Evolutionary conservation across 2,888 invertebrate species (phyloP), one percentile per base, ranked within the genome.

Genomic region (Cheilosia scutellata): DNA sequence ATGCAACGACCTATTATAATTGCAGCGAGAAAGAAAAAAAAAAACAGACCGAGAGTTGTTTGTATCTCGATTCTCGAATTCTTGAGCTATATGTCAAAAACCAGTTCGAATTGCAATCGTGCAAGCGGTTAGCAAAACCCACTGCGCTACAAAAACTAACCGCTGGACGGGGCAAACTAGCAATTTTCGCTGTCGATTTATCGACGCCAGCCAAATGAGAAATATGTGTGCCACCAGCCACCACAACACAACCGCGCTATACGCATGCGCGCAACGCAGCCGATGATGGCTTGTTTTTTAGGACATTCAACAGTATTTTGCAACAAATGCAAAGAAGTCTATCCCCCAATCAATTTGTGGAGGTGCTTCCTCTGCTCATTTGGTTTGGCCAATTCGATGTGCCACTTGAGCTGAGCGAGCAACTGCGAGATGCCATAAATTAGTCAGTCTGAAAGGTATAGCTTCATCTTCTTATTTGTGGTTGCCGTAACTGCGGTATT

Each of bases 1-100:
- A 84, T 83, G 75, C 83, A 83, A 75, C 79, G 83, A 84, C 83
- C 83, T 79, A 79, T 84, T 79, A 79, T 84, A 84, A 75, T 65
- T 53, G 79, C 68, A 65, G 20, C 20, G 20, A 20, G 20, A 20
- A 20, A 20, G 20, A 20, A 20, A 72, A 74, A 2, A 2, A 16
- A 47, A 47, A 47, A 16, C 62, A 66, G 49, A 13, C 49, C 60
- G 20, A 42, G 37, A 29, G 55, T 44, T 44, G 47, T 47, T 42
- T 49, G 40, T 74, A 40, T 40, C 55, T 62, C 37, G 63, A 68
- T 75, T 79, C 55, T 62, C 31, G 63, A 68, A 79, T 79, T 79
- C 58, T 65, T 70, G 51, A 51, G 68, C 78, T 68, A 60, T 51
- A 72, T 58, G 72, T 83, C 78, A 68, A 68, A 70, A 84, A 84